A percentile compares a stretch with the other conserved stretches of the same genome.
Conservation (phyloP, 1,140 invertebrate genomes). For the Tribolium castaneum region DNA sequence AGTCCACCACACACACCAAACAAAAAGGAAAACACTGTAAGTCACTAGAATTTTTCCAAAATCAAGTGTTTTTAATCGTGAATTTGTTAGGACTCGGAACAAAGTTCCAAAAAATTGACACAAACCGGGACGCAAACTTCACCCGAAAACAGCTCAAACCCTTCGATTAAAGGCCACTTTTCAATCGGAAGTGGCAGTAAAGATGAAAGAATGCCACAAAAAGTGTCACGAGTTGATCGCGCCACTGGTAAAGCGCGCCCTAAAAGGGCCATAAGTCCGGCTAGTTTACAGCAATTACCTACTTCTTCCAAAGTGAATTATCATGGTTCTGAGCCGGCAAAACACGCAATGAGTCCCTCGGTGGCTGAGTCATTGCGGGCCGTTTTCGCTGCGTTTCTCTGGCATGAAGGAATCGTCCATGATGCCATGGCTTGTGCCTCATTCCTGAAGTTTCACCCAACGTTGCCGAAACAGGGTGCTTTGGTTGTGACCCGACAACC, state of each 20-base stretch:
- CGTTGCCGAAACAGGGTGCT: constrained; percentile 83
- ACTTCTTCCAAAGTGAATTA: constrained; percentile 55
- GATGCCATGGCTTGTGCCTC: constrained; percentile 98
- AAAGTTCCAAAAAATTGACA: constrained; percentile 68
- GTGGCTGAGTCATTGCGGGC: constrained; percentile 92
- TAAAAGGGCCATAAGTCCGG: constrained; percentile 75
- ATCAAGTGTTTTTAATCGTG: too few relatives aligned
- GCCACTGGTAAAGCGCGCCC: constrained; percentile 65
- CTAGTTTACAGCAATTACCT: constrained; percentile 64
- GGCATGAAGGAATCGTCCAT: constrained; percentile 97
- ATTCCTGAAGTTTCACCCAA: constrained; percentile 95
- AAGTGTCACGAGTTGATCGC: constrained; percentile 72
- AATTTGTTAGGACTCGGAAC: constrained; percentile 62
- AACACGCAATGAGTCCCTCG: constrained; percentile 90
- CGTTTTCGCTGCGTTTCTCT: constrained; percentile 95
- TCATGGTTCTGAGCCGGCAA: constrained; percentile 68
- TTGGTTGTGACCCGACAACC: constrained; percentile 74
- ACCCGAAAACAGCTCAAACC: constrained; percentile 70
- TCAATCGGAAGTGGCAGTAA: constrained; percentile 71
- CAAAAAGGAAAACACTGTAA: constrained; percentile 55
- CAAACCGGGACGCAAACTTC: constrained; percentile 83
- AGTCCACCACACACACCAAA: constrained; percentile 67
- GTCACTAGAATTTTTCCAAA: constrained; percentile 22
- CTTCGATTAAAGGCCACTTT: constrained; percentile 70
- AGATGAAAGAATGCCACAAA: constrained; percentile 73